Base-by-base conservation (phyloP, 2,888 invertebrate genomes). In the Thyatira batis region DNA sequence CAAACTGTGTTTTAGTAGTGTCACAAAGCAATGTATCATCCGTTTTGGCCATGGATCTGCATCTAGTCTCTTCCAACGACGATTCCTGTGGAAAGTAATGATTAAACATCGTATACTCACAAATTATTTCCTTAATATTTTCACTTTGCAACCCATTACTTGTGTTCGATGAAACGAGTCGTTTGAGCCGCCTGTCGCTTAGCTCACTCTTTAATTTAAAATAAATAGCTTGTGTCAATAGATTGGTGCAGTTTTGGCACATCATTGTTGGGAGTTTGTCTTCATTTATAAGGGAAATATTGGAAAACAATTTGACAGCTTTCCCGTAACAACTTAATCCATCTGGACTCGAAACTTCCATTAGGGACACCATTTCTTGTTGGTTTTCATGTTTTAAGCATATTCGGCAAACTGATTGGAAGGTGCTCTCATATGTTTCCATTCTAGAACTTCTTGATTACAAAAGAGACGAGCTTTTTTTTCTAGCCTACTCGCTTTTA, bases 161-260 rank as follows among this genome's bases (percentile, higher is more conserved):
- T 49, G 53, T 49, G 43, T 56, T 56, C n/a, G 55, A 65, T 57
- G 28, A 58, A 27, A 54, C 13, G n/a, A 81, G 60, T 39, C 61
- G 62, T 50, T 70, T 65, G 1, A 88, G 60, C 17, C 68, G 62
- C 56, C 72, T 71, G 20, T 87, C 73, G 46, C 79, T 85, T 0
- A 74, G 71, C 75, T 89, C 85, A 53, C 89, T 87, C 45, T 68
- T 82, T 20, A 84, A 64, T 63, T 88, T 88, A 49, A 91, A 90
- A 48, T 63, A 60, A 45, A 87, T 81, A n/a, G 84, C 74, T 62
- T 86, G 80, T 69, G 84, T 84, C 46, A 91, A 63, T 52, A 80
- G 65, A 58, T 64, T 61, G 45, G 83, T 68, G 66, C 91, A 91
- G 49, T 78, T 80, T 45, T 64, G 64, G 57, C 91, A 91, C 78